Base-by-base conservation (phyloP, 2,888 invertebrate species). In the Stratiomys singularior region DNA sequence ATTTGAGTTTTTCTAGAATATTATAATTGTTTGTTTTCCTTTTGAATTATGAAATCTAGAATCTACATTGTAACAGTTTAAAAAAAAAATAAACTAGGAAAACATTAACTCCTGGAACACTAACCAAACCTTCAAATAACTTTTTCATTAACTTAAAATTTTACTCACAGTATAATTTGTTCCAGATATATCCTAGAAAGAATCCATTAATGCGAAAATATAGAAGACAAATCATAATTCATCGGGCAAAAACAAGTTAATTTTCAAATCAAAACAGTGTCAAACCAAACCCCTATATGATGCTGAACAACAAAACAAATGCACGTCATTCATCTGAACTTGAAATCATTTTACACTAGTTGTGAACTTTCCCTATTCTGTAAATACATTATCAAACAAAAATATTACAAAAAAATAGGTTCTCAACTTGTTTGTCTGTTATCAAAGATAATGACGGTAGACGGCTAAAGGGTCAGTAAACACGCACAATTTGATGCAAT, bases 81-180 rank as follows among this genome's bases (percentile, higher is more conserved):
- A 56, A 11, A 60, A 60, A 9, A 25, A 0, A 13, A 64, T 5
- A 37, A 37, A 37, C 37, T 37, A 3, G 2, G 9, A 44, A 67
- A 37, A 44, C n/a, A 67, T 18, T 21, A 25, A 69, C 44, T 23
- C 21, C 23, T 69, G 13, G 11, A 47, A 69, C 13, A 25, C 13
- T 3, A 69, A 47, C 15, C 46, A 46, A 47, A 23, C 4, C 27
- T 23, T 23, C 69, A 47, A 69, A 11, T 46, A 46, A 47, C 28
- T 37, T 5, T 4, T 3, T 37, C 37, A n/a, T 47, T 18, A 28
- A 21, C 56, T n/a, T 13, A n/a, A 74, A 67, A 44, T 21, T 66
- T 79, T 80, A 81, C 81, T 81, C 81, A 81, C 81, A 78, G 80
- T 80, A 80, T 80, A 81, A 64, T 77, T 77, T 76, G 77, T 78